Percentiles rank a stretch among this genome's conserved stretches.
Conservation (phyloP, 1,140 invertebrate species). For the Choristoneura fumiferana region DNA sequence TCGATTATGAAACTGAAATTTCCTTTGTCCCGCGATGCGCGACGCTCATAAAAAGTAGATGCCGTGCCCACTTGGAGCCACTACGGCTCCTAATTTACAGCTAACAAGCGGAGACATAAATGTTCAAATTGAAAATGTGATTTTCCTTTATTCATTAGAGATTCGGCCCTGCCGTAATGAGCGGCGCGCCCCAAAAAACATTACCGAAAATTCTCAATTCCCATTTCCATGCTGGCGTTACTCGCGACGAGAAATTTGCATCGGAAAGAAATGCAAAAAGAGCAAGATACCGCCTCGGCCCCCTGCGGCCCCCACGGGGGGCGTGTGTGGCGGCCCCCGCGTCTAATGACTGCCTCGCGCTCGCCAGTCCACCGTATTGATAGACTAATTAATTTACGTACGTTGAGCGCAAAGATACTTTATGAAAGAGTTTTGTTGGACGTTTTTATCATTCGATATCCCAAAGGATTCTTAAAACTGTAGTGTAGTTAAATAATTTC, state of each 20-base stretch:
- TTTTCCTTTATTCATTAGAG: constrained; percentile 3
- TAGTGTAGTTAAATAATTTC: not conserved
- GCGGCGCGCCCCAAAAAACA: constrained; percentile 38
- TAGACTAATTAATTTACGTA: not conserved
- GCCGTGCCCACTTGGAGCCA: not conserved
- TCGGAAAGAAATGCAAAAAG: constrained; percentile 69
- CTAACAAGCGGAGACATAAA: constrained; percentile 13
- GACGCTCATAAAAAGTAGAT: not conserved
- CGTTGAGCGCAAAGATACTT: not conserved
- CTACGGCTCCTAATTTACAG: not conserved
- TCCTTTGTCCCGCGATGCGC: constrained; percentile 5
- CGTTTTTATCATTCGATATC: too few species aligned
- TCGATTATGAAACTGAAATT: constrained; percentile 10
- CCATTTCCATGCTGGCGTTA: constrained; percentile 51
- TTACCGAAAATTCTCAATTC: constrained; percentile 65
- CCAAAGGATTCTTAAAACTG: not conserved
- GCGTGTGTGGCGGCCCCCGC: not conserved
- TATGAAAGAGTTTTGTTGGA: too few species aligned
- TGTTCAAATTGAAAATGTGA: constrained; percentile 4
- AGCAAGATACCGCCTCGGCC: constrained; percentile 40
- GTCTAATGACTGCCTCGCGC: constrained; percentile 12
- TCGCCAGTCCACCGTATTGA: not conserved
- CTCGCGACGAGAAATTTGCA: constrained; percentile 58
- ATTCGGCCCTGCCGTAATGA: constrained; percentile 18
- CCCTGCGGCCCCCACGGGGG: constrained; percentile 22